phyloP scores from a whole-genome alignment of 2,888 invertebrate genomes.

The Mellilla xanthometata region DNA sequence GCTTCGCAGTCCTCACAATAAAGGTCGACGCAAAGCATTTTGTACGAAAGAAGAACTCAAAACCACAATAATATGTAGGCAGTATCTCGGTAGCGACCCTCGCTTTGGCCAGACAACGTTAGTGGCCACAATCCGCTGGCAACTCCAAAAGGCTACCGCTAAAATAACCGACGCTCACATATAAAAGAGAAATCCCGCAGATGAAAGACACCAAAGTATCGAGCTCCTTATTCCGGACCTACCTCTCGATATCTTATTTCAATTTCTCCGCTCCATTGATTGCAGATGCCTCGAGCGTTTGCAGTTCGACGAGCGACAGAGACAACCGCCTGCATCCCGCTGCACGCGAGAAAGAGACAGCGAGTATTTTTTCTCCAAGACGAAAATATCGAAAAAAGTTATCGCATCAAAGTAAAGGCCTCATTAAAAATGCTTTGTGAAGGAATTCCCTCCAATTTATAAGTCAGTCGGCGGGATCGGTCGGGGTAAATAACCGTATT shows the following conservation, averaged over 20 bases:
- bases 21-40: background rate
- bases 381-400: slow-evolving; percentile 79
- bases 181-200: slow-evolving; percentile 46
- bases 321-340: slow-evolving; percentile 40
- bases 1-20: too few relatives aligned
- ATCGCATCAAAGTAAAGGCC: slow-evolving; percentile 78
- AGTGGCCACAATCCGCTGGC: slow-evolving; percentile 26
- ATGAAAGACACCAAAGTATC: slow-evolving; percentile 42
- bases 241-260: slow-evolving; percentile 76
- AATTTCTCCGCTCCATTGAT: slow-evolving; percentile 81
- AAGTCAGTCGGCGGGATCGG: slow-evolving; percentile 66
- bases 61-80: background rate
- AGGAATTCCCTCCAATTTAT: slow-evolving; percentile 75
- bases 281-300: slow-evolving; percentile 76
- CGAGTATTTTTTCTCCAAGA: slow-evolving; percentile 62
- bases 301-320: slow-evolving; percentile 53
- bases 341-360: slow-evolving; percentile 48
- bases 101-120: slow-evolving; percentile 16
- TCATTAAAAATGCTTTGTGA: slow-evolving; percentile 79
- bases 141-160: slow-evolving; percentile 28
- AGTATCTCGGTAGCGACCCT: background rate
- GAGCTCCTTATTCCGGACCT: slow-evolving; percentile 64
- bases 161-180: slow-evolving; percentile 50
- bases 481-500: slow-evolving; percentile 68
- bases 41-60: background rate